Base-by-base conservation (phyloP, 2,888 invertebrate species). In the Stictocephala bisonia region DNA sequence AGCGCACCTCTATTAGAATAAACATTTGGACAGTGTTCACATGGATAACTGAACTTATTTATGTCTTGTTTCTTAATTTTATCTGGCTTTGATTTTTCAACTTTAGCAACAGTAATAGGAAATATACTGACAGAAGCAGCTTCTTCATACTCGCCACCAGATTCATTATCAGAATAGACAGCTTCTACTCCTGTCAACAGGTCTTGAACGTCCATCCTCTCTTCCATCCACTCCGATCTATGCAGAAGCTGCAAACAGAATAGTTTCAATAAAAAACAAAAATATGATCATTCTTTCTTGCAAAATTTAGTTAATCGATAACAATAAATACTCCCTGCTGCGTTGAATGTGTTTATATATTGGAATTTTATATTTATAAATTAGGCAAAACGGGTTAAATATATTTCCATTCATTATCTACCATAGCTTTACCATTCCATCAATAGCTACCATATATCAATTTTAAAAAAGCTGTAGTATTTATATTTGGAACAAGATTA, bases 161-260 rank as follows among this genome's bases (percentile, higher is more conserved):
- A 44, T 67, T 78, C 80, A 51, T 77, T 77, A 58, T 79, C 80
- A 0, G 80, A 80, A 71, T 80, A 80, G 7, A 80, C 80, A 22
- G 79, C 80, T 76, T 80, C 79, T 7, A 80, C 79, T 15, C 76
- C 76, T 48, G 76, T 77, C 31, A 80, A 72, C 31, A 79, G 71
- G 29, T 78, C 76, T 9, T 67, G 72, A 29, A 76, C 66, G 53
- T 76, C 76, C 56, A 74, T 70, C 13, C 69, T 66, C 31, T 75
- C 75, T 27, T 73, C 75, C 44, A 75, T 58, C 71, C 73, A 75
- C 66, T 64, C 70, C 31, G 66, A 71, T 64, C 64, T 20, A 56
- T 75, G 31, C 26, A 73, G 60, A 64, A 76, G 71, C 74, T 73
- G 71, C 1, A 74, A 74, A 24, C 7, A 11, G 2, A 48, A 44